phyloP scores from a whole-genome alignment of 2,113 vertebrate species.

The Picathartes gymnocephalus region DNA sequence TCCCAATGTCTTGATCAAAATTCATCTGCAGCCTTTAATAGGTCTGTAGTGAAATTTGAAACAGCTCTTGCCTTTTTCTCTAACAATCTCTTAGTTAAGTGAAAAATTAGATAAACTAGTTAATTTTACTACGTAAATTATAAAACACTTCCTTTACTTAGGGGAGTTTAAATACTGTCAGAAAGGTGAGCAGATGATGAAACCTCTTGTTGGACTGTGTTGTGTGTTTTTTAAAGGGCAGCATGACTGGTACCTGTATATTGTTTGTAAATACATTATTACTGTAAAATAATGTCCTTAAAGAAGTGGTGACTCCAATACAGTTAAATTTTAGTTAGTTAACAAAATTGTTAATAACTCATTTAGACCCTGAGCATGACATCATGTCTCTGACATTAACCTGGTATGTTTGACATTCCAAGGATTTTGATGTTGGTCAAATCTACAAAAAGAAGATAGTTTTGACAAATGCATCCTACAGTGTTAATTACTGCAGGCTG shows the following conservation, averaged over 20 bases:
- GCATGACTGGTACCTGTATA: not conserved
- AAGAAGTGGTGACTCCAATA: not conserved
- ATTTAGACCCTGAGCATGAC: not conserved
- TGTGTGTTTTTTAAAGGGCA: not conserved
- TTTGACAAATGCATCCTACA: conserved; percentile 82
- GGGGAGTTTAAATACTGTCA: not conserved
- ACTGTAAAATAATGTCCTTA: not conserved
- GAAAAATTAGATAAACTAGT: not conserved
- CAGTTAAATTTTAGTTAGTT: not conserved
- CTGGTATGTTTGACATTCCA: not conserved
- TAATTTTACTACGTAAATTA: not conserved
- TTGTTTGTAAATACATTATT: not conserved
- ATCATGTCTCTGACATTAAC: not conserved
- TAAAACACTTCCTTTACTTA: not conserved
- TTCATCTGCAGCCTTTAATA: not conserved
- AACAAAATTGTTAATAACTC: not conserved
- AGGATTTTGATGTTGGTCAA: conserved; percentile 91
- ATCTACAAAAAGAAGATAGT: conserved; percentile 84
- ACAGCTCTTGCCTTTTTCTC: not conserved
- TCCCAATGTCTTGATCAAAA: not conserved
- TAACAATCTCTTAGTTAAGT: not conserved
- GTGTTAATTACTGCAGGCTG: conserved; percentile 80
- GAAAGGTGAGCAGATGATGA: not conserved
- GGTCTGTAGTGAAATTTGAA: not conserved
- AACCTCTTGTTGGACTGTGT: not conserved